Conservation (phyloP, 2,888 invertebrate species). For the Capitulum mitella region DNA sequence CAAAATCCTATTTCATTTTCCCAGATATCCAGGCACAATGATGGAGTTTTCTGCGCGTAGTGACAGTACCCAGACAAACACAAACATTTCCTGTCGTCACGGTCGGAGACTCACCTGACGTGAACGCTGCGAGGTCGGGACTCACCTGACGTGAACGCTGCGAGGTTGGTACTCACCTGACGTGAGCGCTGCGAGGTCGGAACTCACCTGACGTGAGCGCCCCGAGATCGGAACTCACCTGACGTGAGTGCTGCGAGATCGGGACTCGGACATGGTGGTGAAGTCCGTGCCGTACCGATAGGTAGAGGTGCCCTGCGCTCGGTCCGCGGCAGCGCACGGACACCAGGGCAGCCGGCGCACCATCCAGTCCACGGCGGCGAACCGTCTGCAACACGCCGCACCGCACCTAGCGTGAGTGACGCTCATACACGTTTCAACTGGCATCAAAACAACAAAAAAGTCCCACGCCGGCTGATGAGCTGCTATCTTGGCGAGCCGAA, state of each 20-base stretch:
- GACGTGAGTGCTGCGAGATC: not conserved
- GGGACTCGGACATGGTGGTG: constrained; percentile 15
- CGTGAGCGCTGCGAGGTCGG: not conserved
- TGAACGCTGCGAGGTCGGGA: not conserved
- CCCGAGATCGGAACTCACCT: too few relatives aligned
- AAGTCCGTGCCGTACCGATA: constrained; percentile 11
- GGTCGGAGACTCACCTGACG: not conserved
- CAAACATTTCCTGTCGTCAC: too few relatives aligned
- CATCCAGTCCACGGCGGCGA: constrained; percentile 1
- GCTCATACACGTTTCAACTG: too few relatives aligned
- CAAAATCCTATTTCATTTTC: too few relatives aligned
- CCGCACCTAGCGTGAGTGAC: too few relatives aligned
- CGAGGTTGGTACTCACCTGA: constrained; percentile 1
- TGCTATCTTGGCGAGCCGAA: too few relatives aligned
- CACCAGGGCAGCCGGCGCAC: not conserved
- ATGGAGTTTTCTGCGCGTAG: too few relatives aligned
- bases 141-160: not conserved
- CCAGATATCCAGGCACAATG: too few relatives aligned
- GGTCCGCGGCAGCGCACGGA: not conserved
- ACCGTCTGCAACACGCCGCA: not conserved
- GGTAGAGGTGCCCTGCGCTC: not conserved
- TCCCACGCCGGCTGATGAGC: too few relatives aligned
- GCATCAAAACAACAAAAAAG: too few relatives aligned
- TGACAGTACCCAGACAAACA: too few relatives aligned
- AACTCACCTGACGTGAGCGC: not conserved